Percentiles rank a stretch among this genome's conserved stretches.
These are phyloP conservation scores for Oostethus manadensis DNA, from an alignment of 2,113 vertebrate species.

Conservation along the genomic window DNA sequence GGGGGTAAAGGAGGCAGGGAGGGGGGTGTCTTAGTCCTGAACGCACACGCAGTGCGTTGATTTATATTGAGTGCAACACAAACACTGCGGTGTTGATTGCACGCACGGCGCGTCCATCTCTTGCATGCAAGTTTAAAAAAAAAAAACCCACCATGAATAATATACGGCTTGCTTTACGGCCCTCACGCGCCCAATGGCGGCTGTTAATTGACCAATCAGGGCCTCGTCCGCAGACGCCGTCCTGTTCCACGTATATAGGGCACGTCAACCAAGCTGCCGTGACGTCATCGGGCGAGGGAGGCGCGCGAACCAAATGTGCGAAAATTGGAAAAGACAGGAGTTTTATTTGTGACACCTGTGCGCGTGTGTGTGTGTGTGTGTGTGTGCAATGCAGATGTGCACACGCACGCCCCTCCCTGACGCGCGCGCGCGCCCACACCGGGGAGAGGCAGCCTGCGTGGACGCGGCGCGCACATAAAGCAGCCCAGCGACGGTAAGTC, in stretches of 20 bases:
- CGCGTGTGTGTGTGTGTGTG: neutral
- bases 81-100: neutral
- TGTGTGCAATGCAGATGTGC: neutral
- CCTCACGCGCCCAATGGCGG: too few species aligned
- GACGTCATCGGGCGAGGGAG: constrained; percentile 56
- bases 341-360: neutral
- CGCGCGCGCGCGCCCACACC: neutral
- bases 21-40: constrained; percentile 41
- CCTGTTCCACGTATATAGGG: constrained; percentile 19
- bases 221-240: constrained; percentile 34
- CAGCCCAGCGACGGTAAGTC: neutral
- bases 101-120: too few species aligned
- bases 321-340: constrained; percentile 57
- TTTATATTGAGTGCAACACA: neutral
- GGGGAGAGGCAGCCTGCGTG: neutral
- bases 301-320: constrained; percentile 52
- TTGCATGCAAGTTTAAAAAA: too few species aligned
- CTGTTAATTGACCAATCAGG: constrained; percentile 29
- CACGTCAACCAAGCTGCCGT: constrained; percentile 63
- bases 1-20: constrained; percentile 5
- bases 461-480: neutral
- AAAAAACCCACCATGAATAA: too few species aligned
- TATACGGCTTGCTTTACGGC: too few species aligned
- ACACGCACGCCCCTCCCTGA: neutral
- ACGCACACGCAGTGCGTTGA: constrained; percentile 33